Evolutionary conservation across 1,140 invertebrate species (phyloP).

Genomic region (Sarcophaga peregrina): DNA sequence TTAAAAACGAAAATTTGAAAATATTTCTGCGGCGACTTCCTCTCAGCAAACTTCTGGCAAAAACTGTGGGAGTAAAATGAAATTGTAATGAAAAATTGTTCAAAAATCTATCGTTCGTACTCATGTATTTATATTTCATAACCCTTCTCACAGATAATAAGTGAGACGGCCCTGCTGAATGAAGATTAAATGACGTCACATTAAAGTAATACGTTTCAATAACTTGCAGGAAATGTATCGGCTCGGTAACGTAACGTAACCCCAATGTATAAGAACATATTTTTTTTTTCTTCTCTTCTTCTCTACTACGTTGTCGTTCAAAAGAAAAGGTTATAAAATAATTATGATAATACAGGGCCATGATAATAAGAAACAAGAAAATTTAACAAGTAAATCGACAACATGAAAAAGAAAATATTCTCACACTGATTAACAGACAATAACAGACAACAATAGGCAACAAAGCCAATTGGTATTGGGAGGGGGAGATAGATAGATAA

Average conservation of each 20-base stretch:
- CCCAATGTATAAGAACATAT: neutral
- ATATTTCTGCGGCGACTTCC: no score
- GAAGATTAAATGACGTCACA: slow-evolving; percentile 35
- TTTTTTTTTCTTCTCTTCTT: neutral
- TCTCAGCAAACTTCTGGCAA: no score
- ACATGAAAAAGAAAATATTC: neutral
- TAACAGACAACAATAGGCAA: neutral
- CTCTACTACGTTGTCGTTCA: neutral
- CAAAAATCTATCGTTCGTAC: no score
- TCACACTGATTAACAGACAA: neutral
- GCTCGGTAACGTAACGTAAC: neutral
- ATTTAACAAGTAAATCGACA: neutral
- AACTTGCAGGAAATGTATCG: slow-evolving; percentile 36
- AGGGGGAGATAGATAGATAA: no score
- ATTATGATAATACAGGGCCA: slow-evolving; percentile 25
- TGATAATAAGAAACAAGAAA: neutral
- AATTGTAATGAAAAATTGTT: no score
- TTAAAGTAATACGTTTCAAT: slow-evolving; percentile 28
- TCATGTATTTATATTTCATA: no score
- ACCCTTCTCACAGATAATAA: neutral
- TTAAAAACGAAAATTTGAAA: no score
- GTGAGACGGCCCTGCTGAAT: neutral
- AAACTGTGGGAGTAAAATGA: no score
- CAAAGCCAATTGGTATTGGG: neutral
- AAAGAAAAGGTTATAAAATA: slow-evolving; percentile 13